Percentiles rank a stretch among this genome's conserved stretches.
phyloP scores from a whole-genome alignment of 2,113 vertebrate species.

The Forbesichthys agassizii region DNA sequence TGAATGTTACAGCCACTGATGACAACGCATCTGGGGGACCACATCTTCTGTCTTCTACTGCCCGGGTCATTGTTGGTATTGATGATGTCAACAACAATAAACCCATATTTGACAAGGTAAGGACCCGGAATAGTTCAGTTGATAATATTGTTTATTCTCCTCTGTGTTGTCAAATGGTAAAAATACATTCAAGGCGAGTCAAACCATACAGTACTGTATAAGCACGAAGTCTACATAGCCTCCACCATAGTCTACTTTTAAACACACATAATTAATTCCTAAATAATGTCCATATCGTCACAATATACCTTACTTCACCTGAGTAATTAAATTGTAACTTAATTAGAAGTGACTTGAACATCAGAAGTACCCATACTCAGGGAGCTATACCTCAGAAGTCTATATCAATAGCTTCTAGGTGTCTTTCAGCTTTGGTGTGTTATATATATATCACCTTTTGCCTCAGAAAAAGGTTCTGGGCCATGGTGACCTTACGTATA shows the following conservation, averaged over 20 bases:
- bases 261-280: conserved; percentile 72
- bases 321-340: conserved; percentile 67
- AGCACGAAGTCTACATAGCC: too few relatives aligned
- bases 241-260: too few relatives aligned
- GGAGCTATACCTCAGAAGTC: conserved; percentile 18
- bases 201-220: too few relatives aligned
- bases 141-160: not conserved
- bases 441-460: conserved; percentile 44
- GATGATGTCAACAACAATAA: conserved; percentile 91
- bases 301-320: conserved; percentile 67
- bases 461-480: conserved; percentile 24
- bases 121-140: not conserved
- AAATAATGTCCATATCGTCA: conserved; percentile 65
- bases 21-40: conserved; percentile 85
- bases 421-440: conserved; percentile 19
- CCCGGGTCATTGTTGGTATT: conserved; percentile 83
- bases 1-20: conserved; percentile 85
- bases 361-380: conserved; percentile 28
- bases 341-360: conserved; percentile 63
- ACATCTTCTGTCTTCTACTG: conserved; percentile 76
- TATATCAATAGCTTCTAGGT: conserved; percentile 10
- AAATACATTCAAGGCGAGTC: too few relatives aligned
- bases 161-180: too few relatives aligned
- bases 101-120: conserved; percentile 86
- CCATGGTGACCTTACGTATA: conserved; percentile 27